phyloP scores from a whole-genome alignment of 1,140 invertebrate genomes.

The Battus philenor region DNA sequence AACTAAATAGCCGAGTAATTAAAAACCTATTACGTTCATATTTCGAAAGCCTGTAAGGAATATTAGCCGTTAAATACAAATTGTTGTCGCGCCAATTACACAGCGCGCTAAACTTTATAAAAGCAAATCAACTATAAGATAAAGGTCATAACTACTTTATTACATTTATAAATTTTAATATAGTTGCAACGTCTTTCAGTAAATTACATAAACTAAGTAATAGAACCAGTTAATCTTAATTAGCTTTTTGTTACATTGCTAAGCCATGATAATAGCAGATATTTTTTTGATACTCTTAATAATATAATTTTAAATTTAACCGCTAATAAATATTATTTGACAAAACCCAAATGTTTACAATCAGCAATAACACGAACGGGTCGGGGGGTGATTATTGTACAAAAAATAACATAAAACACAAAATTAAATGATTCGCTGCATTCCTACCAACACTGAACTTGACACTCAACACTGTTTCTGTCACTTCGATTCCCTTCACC shows the following conservation, averaged over 20 bases:
- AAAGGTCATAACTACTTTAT: too few relatives aligned
- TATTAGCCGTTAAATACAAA: constrained; percentile 11
- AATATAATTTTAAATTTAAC: too few relatives aligned
- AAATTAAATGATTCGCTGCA: not conserved
- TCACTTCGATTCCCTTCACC: constrained; percentile 27
- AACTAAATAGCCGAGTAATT: constrained; percentile 13
- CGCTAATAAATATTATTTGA: not conserved
- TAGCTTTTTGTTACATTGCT: not conserved
- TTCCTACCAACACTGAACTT: constrained; percentile 34
- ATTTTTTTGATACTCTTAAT: too few relatives aligned
- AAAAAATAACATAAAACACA: constrained; percentile 22
- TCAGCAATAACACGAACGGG: not conserved
- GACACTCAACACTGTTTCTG: constrained; percentile 24
- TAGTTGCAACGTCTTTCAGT: too few relatives aligned
- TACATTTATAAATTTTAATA: too few relatives aligned
- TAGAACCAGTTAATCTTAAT: too few relatives aligned
- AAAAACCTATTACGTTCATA: constrained; percentile 10
- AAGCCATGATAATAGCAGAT: not conserved
- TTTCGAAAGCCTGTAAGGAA: constrained; percentile 12
- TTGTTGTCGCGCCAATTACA: not conserved
- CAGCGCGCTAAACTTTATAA: too few relatives aligned
- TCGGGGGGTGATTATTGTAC: constrained; percentile 22
- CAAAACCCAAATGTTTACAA: not conserved
- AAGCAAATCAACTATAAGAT: too few relatives aligned
- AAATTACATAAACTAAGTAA: too few relatives aligned